Evolutionary conservation across 2,888 invertebrate genomes (phyloP).

Genomic region (Pilophorus perplexus): DNA sequence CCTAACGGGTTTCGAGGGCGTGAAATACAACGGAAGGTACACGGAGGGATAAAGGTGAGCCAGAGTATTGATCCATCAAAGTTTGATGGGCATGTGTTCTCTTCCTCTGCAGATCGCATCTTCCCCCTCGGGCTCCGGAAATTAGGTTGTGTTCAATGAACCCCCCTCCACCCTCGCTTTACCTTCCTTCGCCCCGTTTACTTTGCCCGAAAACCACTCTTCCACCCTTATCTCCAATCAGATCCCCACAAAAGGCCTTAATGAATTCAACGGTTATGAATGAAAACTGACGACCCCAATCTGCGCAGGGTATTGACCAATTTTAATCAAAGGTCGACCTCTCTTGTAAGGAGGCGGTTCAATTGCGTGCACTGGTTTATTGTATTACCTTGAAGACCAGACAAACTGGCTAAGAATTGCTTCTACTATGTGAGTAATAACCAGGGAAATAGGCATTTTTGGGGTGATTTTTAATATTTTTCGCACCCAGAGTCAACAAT

Average conservation of each 20-base stretch:
- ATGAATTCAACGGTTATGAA: conserved; percentile 32
- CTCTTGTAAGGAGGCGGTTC: too few species aligned
- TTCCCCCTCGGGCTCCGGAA: conserved; percentile 24
- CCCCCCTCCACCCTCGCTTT: background rate
- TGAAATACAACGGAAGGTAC: conserved; percentile 14
- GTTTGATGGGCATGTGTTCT: conserved; percentile 42
- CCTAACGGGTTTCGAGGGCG: conserved; percentile 14
- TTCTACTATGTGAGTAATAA: too few species aligned
- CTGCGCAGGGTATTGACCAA: background rate
- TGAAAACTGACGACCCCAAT: conserved; percentile 13
- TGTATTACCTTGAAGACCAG: too few species aligned
- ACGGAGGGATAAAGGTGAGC: conserved; percentile 32
- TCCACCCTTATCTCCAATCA: conserved; percentile 21
- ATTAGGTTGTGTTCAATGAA: conserved; percentile 35
- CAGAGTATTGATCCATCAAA: conserved; percentile 41
- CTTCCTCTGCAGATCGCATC: conserved; percentile 37
- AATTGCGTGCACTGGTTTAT: too few species aligned
- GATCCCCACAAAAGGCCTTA: too few species aligned
- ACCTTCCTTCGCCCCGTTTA: background rate
- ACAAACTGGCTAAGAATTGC: too few species aligned
- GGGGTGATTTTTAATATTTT: too few species aligned
- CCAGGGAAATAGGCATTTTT: too few species aligned
- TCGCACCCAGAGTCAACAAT: too few species aligned
- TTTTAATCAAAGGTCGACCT: too few species aligned
- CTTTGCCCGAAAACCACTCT: background rate